phyloP scores from a whole-genome alignment of 2,797 vertebrate genomes.

The Jordanella pulchra region DNA sequence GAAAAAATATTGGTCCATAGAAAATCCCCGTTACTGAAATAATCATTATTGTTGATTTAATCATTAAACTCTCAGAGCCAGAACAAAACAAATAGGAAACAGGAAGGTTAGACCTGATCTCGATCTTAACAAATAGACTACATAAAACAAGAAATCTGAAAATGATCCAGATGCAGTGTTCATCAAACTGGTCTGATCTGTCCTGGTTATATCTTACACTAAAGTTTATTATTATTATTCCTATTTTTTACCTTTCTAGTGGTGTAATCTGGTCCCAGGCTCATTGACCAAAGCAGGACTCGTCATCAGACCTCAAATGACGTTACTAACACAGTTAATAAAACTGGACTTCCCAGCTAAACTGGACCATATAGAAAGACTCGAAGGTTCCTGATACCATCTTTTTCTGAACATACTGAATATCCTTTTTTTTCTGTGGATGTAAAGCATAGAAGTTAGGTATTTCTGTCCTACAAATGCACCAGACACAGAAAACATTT shows the following conservation, averaged over 20 bases:
- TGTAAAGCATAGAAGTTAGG: not conserved
- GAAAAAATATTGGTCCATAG: not conserved
- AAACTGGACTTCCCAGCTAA: constrained; percentile 73
- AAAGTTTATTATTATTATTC: not conserved
- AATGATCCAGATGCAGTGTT: not conserved
- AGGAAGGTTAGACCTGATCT: not conserved
- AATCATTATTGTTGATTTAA: not conserved
- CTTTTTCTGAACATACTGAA: not conserved
- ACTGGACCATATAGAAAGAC: constrained; percentile 71
- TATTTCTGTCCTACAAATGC: not conserved
- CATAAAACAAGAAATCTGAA: not conserved
- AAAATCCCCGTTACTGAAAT: not conserved
- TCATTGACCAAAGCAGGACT: not conserved
- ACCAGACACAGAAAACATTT: not conserved
- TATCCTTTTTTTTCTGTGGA: not conserved
- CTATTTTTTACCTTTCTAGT: constrained; percentile 29
- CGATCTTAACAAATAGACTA: too few relatives aligned
- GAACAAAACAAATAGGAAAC: not conserved
- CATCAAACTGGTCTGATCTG: not conserved
- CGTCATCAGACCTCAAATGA: not conserved
- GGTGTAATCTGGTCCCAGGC: not conserved
- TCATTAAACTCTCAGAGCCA: not conserved
- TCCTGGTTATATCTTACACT: not conserved
- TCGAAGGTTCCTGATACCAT: constrained; percentile 34
- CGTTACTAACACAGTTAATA: constrained; percentile 71